A percentile compares a stretch with the other conserved stretches of the same genome.
Evolutionary conservation across 2,113 vertebrate species (phyloP).

Genomic region (Mobula hypostoma): DNA sequence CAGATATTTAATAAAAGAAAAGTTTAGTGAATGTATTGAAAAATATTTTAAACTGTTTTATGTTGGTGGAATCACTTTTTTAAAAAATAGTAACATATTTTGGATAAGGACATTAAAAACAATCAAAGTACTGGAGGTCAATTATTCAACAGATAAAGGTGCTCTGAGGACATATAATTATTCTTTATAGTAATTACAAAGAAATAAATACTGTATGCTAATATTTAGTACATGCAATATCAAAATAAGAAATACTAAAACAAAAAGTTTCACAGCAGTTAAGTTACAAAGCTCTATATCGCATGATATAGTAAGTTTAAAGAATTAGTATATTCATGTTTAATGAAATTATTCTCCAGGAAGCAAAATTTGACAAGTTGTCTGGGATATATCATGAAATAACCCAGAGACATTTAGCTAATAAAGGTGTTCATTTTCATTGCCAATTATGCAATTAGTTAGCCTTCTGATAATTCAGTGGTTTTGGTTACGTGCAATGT

Average conservation of each 20-base stretch:
- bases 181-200: not conserved
- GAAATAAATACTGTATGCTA: not conserved
- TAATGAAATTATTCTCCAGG: conserved; percentile 10
- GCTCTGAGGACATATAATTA: not conserved
- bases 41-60: not conserved
- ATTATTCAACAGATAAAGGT: not conserved
- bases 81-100: not conserved
- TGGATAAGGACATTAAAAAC: not conserved
- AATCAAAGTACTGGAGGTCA: not conserved
- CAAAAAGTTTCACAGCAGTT: not conserved
- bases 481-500: not conserved
- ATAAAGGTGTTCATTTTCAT: not conserved
- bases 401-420: not conserved
- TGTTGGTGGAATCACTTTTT: not conserved
- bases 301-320: not conserved
- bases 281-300: not conserved
- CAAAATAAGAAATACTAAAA: not conserved
- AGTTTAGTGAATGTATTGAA: not conserved
- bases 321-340: conserved; percentile 25
- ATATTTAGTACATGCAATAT: not conserved
- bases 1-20: not conserved
- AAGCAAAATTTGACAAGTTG: not conserved
- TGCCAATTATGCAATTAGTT: conserved; percentile 22
- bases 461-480: not conserved
- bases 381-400: not conserved